Evolutionary conservation across 2,113 vertebrate genomes (phyloP).

Genomic region (Setophaga coronata): DNA sequence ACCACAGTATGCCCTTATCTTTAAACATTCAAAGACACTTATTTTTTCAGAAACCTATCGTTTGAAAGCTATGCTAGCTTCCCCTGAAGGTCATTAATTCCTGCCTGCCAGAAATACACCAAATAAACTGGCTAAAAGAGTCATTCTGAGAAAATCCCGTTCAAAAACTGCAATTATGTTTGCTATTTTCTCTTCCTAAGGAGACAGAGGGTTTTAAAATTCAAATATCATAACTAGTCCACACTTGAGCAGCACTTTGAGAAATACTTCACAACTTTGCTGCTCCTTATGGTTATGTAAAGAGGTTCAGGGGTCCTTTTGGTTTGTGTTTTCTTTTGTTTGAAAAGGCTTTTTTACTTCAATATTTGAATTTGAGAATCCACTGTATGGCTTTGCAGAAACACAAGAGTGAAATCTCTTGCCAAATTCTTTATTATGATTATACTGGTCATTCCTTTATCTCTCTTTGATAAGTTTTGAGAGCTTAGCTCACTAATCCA

Average conservation of each 20-base stretch:
- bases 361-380: not conserved
- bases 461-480: not conserved
- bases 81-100: not conserved
- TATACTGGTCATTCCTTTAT: not conserved
- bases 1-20: not conserved
- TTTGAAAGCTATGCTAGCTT: not conserved
- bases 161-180: not conserved
- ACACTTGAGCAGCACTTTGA: not conserved
- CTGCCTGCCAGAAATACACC: not conserved
- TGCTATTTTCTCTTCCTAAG: not conserved
- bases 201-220: not conserved
- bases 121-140: not conserved
- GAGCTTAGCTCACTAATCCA: not conserved
- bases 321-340: not conserved
- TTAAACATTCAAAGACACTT: not conserved
- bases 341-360: not conserved
- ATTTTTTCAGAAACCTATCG: not conserved
- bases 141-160: not conserved
- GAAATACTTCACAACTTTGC: not conserved
- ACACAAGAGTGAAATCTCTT: not conserved
- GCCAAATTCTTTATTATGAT: not conserved
- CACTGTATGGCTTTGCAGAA: not conserved
- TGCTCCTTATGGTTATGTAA: not conserved
- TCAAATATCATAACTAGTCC: not conserved
- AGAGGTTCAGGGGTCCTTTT: not conserved